phyloP scores from a whole-genome alignment of 2,113 vertebrate species.

The Paedocypris sp. region DNA sequence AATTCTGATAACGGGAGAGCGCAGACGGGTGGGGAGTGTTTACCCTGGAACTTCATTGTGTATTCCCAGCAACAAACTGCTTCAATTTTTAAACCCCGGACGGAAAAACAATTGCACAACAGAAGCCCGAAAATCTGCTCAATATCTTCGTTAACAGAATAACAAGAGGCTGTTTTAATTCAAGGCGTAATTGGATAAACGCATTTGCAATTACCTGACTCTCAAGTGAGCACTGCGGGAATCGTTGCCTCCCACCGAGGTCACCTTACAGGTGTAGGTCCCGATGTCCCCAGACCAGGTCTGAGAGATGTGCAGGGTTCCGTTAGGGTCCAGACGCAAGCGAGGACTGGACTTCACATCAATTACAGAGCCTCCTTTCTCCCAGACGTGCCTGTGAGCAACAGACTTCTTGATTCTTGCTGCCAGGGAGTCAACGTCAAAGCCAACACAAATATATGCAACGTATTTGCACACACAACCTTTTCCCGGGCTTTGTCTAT shows the following conservation, averaged over 20 bases:
- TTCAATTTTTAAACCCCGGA: background rate
- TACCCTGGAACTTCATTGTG: slow-evolving; percentile 1
- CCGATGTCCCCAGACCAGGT: slow-evolving; percentile 98
- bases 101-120: background rate
- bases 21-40: background rate
- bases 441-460: background rate
- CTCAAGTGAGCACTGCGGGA: slow-evolving; percentile 82
- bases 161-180: too few relatives aligned
- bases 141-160: too few relatives aligned
- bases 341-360: slow-evolving; percentile 66
- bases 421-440: background rate
- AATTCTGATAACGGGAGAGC: slow-evolving; percentile 1
- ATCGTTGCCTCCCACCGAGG: slow-evolving; percentile 88
- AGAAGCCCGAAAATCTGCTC: too few relatives aligned
- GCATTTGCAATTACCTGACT: slow-evolving; percentile 69
- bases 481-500: slow-evolving; percentile 57
- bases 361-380: slow-evolving; percentile 73
- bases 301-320: slow-evolving; percentile 88
- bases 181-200: background rate
- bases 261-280: slow-evolving; percentile 87
- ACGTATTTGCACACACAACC: slow-evolving; percentile 55
- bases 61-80: background rate
- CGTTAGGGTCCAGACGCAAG: slow-evolving; percentile 69
- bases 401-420: background rate
- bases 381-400: slow-evolving; percentile 74